Evolutionary conservation across 1,140 invertebrate species (phyloP).

Genomic region (Drosophila novamexicana): DNA sequence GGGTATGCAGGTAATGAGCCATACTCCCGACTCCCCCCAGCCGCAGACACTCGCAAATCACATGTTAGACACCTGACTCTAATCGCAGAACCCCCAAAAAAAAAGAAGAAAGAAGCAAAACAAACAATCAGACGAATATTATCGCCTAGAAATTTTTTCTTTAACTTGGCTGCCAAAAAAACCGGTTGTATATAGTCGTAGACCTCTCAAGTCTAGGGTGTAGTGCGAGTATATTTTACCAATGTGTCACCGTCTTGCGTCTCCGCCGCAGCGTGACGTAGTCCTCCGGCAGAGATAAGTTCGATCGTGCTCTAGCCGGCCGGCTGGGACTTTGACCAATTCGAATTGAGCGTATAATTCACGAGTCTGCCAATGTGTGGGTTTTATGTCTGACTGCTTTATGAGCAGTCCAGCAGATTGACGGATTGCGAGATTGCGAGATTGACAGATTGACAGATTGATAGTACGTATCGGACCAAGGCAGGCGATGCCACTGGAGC

Average conservation of each 20-base stretch:
- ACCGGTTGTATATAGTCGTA: slow-evolving; percentile 30
- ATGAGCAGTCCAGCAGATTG: slow-evolving; percentile 10
- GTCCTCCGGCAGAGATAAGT: slow-evolving; percentile 63
- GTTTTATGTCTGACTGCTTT: slow-evolving; percentile 2
- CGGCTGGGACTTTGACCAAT: slow-evolving; percentile 68
- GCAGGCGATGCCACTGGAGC: slow-evolving; percentile 29
- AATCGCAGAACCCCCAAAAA: slow-evolving; percentile 15
- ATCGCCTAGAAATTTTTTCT: slow-evolving; percentile 42
- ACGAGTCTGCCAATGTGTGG: no score
- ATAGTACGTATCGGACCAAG: slow-evolving; percentile 37
- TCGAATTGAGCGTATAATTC: background rate
- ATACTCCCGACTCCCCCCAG: slow-evolving; percentile 41
- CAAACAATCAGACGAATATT: slow-evolving; percentile 33
- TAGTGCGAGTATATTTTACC: slow-evolving; percentile 24
- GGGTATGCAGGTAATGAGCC: slow-evolving; percentile 13
- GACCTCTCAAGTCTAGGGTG: slow-evolving; percentile 18
- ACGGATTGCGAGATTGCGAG: no score
- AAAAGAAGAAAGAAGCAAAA: slow-evolving; percentile 7
- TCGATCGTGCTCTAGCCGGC: slow-evolving; percentile 54
- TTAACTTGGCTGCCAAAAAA: slow-evolving; percentile 34
- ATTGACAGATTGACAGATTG: slow-evolving; percentile 53
- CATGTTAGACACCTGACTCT: slow-evolving; percentile 74
- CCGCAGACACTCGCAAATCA: slow-evolving; percentile 62
- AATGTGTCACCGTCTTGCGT: slow-evolving; percentile 74
- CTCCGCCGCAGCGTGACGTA: slow-evolving; percentile 59